These are phyloP conservation scores for Drosophila gunungcola DNA, from an alignment of 1,140 invertebrate species.

Conservation along the genomic window DNA sequence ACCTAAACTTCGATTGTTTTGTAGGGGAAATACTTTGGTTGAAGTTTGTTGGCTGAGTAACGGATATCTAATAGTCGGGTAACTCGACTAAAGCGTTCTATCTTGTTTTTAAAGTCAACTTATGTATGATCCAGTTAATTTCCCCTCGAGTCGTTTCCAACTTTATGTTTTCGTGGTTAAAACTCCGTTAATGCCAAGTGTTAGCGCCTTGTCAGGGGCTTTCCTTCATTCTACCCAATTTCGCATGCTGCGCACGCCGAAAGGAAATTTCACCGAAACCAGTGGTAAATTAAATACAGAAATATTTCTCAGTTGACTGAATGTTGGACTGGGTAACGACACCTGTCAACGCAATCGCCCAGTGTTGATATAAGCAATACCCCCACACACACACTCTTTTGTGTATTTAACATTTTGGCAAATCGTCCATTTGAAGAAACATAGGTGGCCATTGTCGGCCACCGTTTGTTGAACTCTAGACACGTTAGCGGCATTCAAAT, in stretches of 20 bases:
- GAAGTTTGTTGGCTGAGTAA: too few relatives aligned
- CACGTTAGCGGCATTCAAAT: slow-evolving; percentile 69
- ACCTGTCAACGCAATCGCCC: slow-evolving; percentile 54
- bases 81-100: too few relatives aligned
- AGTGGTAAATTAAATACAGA: slow-evolving; percentile 18
- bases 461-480: slow-evolving; percentile 65
- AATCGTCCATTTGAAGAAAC: slow-evolving; percentile 37
- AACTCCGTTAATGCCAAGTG: slow-evolving; percentile 56
- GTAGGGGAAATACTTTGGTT: too few relatives aligned
- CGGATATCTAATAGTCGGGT: too few relatives aligned
- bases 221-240: slow-evolving; percentile 65
- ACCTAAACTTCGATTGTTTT: too few relatives aligned
- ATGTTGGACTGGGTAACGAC: slow-evolving; percentile 43
- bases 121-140: neutral
- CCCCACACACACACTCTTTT: neutral
- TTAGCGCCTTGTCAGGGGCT: slow-evolving; percentile 60
- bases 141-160: neutral
- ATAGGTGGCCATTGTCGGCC: slow-evolving; percentile 10
- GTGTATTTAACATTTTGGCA: slow-evolving; percentile 54
- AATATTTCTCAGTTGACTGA: slow-evolving; percentile 51
- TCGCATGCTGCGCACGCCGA: slow-evolving; percentile 68
- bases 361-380: slow-evolving; percentile 20
- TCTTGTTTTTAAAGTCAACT: neutral
- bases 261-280: slow-evolving; percentile 69
- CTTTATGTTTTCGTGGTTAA: slow-evolving; percentile 33